These are phyloP conservation scores for Apodemus agrarius DNA, from an alignment of 2,797 vertebrate species.

Conservation along the genomic window DNA sequence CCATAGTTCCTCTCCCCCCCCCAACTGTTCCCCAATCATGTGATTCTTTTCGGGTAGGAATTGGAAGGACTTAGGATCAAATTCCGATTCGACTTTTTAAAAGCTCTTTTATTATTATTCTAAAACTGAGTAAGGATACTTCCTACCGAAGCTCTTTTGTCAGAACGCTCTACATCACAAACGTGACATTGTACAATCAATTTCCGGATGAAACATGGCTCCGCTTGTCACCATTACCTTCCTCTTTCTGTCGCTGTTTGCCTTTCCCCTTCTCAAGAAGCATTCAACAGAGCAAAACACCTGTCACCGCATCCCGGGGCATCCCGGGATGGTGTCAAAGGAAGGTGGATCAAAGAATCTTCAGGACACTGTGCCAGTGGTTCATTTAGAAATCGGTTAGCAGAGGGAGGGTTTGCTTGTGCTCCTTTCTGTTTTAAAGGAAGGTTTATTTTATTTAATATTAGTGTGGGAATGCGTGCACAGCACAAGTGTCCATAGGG, in stretches of 20 bases:
- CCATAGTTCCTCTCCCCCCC: too few species aligned
- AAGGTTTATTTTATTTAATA: background rate
- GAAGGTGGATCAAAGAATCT: background rate
- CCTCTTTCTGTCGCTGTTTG: background rate
- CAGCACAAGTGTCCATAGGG: background rate
- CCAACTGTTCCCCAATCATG: background rate
- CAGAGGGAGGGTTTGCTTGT: background rate
- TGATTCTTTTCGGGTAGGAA: background rate
- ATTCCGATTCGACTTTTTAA: background rate
- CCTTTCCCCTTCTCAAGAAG: background rate
- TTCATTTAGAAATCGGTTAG: background rate
- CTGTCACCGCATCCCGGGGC: background rate
- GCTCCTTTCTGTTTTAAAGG: background rate
- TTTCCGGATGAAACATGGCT: constrained; percentile 22
- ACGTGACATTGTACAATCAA: constrained; percentile 49
- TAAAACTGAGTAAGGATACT: constrained; percentile 52
- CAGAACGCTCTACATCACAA: constrained; percentile 70
- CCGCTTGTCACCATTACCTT: background rate
- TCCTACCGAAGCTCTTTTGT: constrained; percentile 64
- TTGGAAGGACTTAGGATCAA: background rate
- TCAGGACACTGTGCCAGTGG: background rate
- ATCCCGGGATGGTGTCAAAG: background rate
- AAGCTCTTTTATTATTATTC: constrained; percentile 74
- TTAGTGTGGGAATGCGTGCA: background rate
- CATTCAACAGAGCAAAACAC: background rate